Conservation (phyloP, 2,888 invertebrate genomes). For the Callosobruchus maculatus region DNA sequence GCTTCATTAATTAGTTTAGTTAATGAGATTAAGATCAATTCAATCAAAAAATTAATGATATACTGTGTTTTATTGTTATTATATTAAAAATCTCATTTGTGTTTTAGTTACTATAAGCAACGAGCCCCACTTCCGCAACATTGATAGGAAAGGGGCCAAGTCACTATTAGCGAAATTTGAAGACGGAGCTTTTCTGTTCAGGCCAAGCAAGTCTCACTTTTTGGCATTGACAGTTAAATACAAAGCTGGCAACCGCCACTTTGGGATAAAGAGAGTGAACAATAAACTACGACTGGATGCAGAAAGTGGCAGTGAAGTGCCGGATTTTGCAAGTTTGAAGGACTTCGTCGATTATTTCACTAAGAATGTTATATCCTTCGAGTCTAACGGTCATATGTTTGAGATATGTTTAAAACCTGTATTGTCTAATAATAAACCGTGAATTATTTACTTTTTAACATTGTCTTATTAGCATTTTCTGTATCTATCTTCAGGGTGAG, state of each 20-base stretch:
- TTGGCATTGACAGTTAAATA: constrained; percentile 26
- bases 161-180: constrained; percentile 19
- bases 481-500: no score
- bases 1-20: no score
- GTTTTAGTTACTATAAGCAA: constrained; percentile 27
- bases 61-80: not conserved
- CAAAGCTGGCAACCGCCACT: constrained; percentile 21
- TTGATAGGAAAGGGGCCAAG: constrained; percentile 29
- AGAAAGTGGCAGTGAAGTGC: constrained; percentile 13
- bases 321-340: constrained; percentile 25
- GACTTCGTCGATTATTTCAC: constrained; percentile 26
- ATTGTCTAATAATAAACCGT: constrained; percentile 12
- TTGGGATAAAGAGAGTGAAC: constrained; percentile 24
- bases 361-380: constrained; percentile 19
- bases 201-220: constrained; percentile 25
- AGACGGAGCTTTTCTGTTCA: constrained; percentile 29
- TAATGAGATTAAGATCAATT: no score
- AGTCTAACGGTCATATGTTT: constrained; percentile 9
- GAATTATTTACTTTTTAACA: no score
- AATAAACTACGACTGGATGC: constrained; percentile 22
- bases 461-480: no score
- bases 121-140: constrained; percentile 28
- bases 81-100: not conserved
- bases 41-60: no score
- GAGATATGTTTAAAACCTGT: constrained; percentile 21